Evolutionary conservation across 2,888 invertebrate genomes (phyloP).

Genomic region (Synergus umbraculus): DNA sequence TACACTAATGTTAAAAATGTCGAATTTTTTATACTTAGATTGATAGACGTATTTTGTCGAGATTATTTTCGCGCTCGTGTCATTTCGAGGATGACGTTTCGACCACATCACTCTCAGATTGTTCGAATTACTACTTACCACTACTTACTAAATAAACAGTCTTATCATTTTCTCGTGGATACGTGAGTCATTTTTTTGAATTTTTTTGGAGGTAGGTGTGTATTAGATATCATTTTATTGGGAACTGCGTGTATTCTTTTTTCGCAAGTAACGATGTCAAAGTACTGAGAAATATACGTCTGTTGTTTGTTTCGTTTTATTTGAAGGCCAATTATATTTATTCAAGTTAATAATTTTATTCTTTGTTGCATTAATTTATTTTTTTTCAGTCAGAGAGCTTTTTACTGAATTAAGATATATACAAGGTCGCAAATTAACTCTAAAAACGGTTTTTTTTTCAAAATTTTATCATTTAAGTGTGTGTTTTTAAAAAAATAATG

Average conservation of each 20-base stretch:
- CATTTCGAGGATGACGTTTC: slow-evolving; percentile 18
- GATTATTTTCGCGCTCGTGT: slow-evolving; percentile 11
- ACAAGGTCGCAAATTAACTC: too few species aligned
- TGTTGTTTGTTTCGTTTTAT: slow-evolving; percentile 10
- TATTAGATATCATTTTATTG: slow-evolving; percentile 1
- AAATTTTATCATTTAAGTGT: too few species aligned
- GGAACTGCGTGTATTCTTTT: background rate
- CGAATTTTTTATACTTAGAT: background rate
- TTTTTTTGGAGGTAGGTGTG: background rate
- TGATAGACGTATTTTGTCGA: slow-evolving; percentile 23
- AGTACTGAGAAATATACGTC: background rate
- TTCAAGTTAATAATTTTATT: background rate
- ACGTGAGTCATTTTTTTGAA: slow-evolving; percentile 1
- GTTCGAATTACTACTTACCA: background rate
- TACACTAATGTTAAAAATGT: background rate
- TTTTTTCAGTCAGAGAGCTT: too few species aligned
- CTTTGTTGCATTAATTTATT: background rate
- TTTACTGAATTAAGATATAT: too few species aligned
- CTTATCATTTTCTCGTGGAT: background rate
- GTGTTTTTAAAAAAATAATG: background rate
- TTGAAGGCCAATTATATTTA: background rate
- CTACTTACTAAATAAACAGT: slow-evolving; percentile 20
- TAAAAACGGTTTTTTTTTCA: too few species aligned
- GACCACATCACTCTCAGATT: slow-evolving; percentile 6
- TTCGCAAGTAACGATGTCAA: background rate